These are phyloP conservation scores for Montipora foliosa DNA, from an alignment of 64 coral and sea anemone species.

Conservation along the genomic window DNA sequence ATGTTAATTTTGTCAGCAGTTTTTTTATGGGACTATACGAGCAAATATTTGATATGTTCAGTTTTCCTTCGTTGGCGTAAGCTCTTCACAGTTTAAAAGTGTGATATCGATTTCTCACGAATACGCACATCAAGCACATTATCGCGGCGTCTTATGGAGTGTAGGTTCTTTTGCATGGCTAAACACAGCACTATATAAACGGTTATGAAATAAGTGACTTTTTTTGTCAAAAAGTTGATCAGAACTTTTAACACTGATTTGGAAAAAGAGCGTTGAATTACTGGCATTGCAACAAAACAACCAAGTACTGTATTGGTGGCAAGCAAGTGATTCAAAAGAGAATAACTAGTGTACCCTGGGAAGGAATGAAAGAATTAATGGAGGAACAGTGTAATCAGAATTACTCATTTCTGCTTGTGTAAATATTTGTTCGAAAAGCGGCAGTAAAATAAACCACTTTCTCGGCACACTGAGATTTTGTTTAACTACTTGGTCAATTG, in stretches of 20 bases:
- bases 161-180: background rate
- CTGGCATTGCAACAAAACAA: no score
- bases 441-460: conserved; percentile 51
- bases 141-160: background rate
- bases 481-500: background rate
- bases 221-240: background rate
- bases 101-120: background rate
- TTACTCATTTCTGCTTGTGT: background rate
- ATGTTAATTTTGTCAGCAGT: background rate
- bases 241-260: no score
- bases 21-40: background rate
- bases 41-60: background rate
- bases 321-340: background rate
- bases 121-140: background rate
- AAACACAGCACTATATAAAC: background rate
- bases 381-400: background rate
- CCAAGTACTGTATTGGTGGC: no score
- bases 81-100: background rate
- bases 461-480: background rate
- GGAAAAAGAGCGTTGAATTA: background rate
- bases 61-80: background rate
- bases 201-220: background rate
- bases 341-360: background rate
- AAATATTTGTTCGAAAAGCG: background rate
- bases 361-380: background rate